Evolutionary conservation across 2,113 vertebrate genomes (phyloP), one percentile per base, ranked within the genome.

Genomic region (Xiphophorus couchianus): DNA sequence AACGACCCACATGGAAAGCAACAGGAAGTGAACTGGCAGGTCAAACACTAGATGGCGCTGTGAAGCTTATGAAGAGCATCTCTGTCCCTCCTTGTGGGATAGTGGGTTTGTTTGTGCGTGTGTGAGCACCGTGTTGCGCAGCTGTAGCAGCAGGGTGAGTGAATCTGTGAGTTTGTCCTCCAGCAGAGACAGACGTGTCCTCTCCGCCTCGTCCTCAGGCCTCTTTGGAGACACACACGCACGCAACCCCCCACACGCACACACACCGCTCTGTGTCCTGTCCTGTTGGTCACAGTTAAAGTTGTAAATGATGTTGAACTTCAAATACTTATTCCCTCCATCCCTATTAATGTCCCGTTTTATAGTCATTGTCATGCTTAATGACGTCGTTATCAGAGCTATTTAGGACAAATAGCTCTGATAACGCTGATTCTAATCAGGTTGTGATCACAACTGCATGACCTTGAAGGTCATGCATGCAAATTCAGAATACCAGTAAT

Each of bases 121-220:
- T 48, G 44, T 17, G 44, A 48, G 14, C 51, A 93, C 94, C 90
- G 94, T 91, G 28, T 88, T 86, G 35, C 81, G 90, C 1, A 94
- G 84, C 73, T 94, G 90, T 70, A 93, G 89, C 71, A 95, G 85
- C 74, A 94, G 69, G 9, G 87, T 78, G 9, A 95, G 91, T 0
- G 91, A 86, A 14, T 93, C 93, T 3, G 89, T 83, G 44, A 95
- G 87, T 58, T 92, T 94, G 66, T 92, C 90, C 71, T 94, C 94
- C 71, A 94, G 80, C 66, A 93, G n/a, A 64, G 77, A 91, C 65
- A 93, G 84, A 22, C 76, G 87, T 3, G 83, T 86, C 51, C 78
- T 88, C 1, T 90, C 88, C 48, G 67, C 85, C 70, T 73, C 70
- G 29, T 81, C 77, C 74, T 92, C 85, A 17, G 82, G 66, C 69